Percentiles rank a stretch among this genome's conserved stretches.
Conservation (phyloP, 2,113 vertebrate species). For the Oncorhynchus kisutch region DNA sequence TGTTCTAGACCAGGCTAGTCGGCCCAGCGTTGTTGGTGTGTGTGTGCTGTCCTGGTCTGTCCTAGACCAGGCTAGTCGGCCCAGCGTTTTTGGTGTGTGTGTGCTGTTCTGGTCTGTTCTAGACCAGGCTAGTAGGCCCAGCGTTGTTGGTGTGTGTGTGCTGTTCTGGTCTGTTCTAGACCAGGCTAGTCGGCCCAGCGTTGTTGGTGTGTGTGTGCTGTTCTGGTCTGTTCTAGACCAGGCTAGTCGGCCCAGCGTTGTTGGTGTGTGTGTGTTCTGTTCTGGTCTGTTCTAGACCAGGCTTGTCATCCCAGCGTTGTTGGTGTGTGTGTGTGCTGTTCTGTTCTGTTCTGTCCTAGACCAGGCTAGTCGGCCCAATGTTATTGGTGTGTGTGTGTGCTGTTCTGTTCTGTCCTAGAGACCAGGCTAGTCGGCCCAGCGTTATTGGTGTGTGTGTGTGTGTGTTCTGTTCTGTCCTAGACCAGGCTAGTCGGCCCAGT, state of each 20-base stretch:
- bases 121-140: background rate
- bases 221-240: no score
- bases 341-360: background rate
- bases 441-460: background rate
- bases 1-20: constrained; percentile 68
- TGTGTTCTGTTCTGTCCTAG: constrained; percentile 80
- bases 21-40: constrained; percentile 33
- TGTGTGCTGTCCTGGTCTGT: constrained; percentile 73
- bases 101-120: no score
- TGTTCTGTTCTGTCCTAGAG: background rate
- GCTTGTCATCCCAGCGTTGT: no score
- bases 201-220: constrained; percentile 10
- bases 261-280: background rate
- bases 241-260: background rate
- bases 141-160: constrained; percentile 10
- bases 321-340: constrained; percentile 17
- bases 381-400: constrained; percentile 28
- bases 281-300: no score
- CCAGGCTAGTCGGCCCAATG: constrained; percentile 54
- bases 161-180: background rate
- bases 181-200: no score
- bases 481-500: constrained; percentile 56
- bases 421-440: no score
- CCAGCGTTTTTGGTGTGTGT: background rate
- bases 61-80: constrained; percentile 27